Evolutionary conservation across 2,888 invertebrate genomes (phyloP), one percentile per base, ranked within the genome.

Genomic region (Sialis fuliginosa): DNA sequence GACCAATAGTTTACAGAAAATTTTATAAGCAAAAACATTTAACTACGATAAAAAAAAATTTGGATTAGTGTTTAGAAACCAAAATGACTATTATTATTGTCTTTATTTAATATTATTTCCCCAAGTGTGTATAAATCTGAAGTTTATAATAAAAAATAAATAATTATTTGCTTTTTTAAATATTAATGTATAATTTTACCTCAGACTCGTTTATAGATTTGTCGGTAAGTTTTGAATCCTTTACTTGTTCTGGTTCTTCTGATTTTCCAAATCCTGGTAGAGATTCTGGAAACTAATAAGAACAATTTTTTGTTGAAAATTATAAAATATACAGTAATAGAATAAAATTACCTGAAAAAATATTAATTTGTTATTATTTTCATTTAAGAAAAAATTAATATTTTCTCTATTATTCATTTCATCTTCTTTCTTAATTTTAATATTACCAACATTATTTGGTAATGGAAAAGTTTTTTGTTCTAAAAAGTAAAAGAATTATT

Each of bases 201-300:
- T 45, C 8, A 39, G 39, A 3, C 9, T 22, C 9, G 42, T 13
- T 32, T 30, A n/a, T n/a, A 42, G n/a, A 6, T 33, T 33, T 31
- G 30, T 33, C 48, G 42, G 10, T 41, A 33, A 9, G 47, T 45
- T 10, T 49, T 44, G n/a, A 31, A 22, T 33, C 44, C 47, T 32
- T 49, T 46, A 39, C 35, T 41, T 43, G 44, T 49, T 45, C 47
- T 4, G 52, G 48, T 44, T 56, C 55, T 8, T 39, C 45, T 6
- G 54, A 53, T 3, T 55, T 53, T 6, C 55, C 57, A 52, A 55
- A 52, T 10, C 58, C 57, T 13, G 60, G 60, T 48, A 60, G 50
- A 40, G 54, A 52, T 52, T 64, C 63, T 40, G 65, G 64, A 46
- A 65, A 53, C 62, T 64, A 48, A 3, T 9, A 35, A 35, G 3